Evolutionary conservation across 1,140 invertebrate genomes (phyloP).

Genomic region (Polyergus mexicanus): DNA sequence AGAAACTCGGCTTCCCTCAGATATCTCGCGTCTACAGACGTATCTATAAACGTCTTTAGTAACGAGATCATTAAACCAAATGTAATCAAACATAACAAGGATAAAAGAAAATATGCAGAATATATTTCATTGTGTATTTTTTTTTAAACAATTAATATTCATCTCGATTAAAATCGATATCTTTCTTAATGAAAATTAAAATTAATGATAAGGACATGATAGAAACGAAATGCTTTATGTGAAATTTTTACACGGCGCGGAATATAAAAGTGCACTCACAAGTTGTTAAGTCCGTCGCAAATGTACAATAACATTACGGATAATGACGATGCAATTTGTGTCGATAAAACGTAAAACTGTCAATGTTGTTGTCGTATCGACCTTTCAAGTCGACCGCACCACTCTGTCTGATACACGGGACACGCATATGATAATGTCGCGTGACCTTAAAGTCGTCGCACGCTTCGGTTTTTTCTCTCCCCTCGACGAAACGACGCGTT

Average conservation of each 20-base stretch:
- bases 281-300: not conserved
- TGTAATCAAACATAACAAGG: constrained; percentile 12
- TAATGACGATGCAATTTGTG: constrained; percentile 39
- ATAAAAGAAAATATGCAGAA: not conserved
- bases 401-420: not conserved
- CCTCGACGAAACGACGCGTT: not conserved
- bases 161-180: not conserved
- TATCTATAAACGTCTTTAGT: constrained; percentile 14
- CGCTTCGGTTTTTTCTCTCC: not conserved
- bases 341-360: constrained; percentile 54
- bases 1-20: constrained; percentile 8
- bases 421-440: constrained; percentile 38
- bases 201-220: not conserved
- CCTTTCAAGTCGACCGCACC: constrained; percentile 25
- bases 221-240: not conserved
- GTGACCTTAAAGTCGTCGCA: constrained; percentile 50
- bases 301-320: constrained; percentile 45
- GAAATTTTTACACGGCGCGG: constrained; percentile 9
- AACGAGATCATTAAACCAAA: constrained; percentile 48
- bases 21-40: constrained; percentile 8
- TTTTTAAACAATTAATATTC: not conserved
- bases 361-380: constrained; percentile 44
- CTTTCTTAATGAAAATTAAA: not conserved
- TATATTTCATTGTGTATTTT: not conserved
- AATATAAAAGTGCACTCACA: not conserved